Percentiles rank a stretch among this genome's conserved stretches.
These are phyloP conservation scores for Aselliscus stoliczkanus DNA, from an alignment of 2,797 vertebrate species.

Conservation along the genomic window DNA sequence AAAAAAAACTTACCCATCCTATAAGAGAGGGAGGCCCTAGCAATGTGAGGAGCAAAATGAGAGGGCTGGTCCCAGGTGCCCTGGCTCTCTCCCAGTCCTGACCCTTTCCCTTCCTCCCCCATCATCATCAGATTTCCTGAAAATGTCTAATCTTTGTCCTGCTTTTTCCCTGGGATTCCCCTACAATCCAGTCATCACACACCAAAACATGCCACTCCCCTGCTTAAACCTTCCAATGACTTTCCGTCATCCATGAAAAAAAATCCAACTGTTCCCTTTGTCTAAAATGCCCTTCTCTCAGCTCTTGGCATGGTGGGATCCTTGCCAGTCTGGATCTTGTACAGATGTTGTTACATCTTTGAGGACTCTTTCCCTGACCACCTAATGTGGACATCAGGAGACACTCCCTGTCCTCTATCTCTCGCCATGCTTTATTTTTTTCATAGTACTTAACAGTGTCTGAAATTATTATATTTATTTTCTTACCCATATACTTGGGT, in stretches of 20 bases:
- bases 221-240: background rate
- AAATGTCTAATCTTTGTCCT: background rate
- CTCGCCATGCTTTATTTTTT: background rate
- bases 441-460: background rate
- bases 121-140: background rate
- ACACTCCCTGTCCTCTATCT: background rate
- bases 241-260: background rate
- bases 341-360: background rate
- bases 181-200: background rate
- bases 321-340: background rate
- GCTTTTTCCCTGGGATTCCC: background rate
- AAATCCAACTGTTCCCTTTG: background rate
- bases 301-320: background rate
- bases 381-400: background rate
- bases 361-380: background rate
- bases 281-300: background rate
- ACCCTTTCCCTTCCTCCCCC: background rate
- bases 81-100: background rate
- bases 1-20: background rate
- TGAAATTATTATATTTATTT: background rate
- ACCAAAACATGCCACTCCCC: background rate
- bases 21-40: background rate
- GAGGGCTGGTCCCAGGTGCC: background rate
- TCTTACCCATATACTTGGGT: background rate
- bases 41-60: background rate